A percentile compares a stretch with the other conserved stretches of the same genome.
These are phyloP conservation scores for Peromyscus aztecus DNA, from an alignment of 2,797 vertebrate genomes.

Conservation along the genomic window DNA sequence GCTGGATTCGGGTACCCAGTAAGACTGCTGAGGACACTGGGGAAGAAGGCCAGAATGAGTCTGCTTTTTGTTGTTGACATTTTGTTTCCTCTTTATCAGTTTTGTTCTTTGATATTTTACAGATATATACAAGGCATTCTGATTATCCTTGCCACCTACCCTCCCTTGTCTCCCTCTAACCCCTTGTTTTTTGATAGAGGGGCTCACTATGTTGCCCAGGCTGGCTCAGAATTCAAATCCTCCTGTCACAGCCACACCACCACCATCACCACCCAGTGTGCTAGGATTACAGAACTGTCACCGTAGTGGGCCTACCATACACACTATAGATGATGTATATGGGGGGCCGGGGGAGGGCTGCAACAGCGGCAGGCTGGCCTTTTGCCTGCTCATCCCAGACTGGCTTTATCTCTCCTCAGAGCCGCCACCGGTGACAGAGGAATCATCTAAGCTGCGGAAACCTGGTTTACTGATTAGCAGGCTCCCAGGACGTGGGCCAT, in stretches of 20 bases:
- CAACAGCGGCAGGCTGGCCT: background rate
- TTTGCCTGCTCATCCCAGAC: background rate
- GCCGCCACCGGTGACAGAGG: background rate
- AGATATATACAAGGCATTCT: background rate
- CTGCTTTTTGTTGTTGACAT: background rate
- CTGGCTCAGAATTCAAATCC: background rate
- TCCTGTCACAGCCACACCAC: background rate
- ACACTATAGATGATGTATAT: background rate
- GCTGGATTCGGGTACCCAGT: background rate
- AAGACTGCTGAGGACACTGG: background rate
- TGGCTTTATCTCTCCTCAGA: background rate
- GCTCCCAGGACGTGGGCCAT: constrained; percentile 61
- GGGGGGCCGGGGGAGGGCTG: background rate
- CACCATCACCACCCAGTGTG: background rate
- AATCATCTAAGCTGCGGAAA: background rate
- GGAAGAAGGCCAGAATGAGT: too few species aligned
- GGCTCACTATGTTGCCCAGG: background rate
- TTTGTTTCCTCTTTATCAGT: background rate
- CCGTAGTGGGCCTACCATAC: background rate
- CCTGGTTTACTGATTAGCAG: constrained; percentile 48
- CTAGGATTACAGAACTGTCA: background rate
- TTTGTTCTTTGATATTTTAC: background rate
- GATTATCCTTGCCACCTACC: background rate
- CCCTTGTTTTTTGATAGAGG: background rate
- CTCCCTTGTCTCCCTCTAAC: background rate